These are phyloP conservation scores for Mimachlamys varia DNA, from an alignment of 2,888 invertebrate genomes.

Conservation along the genomic window DNA sequence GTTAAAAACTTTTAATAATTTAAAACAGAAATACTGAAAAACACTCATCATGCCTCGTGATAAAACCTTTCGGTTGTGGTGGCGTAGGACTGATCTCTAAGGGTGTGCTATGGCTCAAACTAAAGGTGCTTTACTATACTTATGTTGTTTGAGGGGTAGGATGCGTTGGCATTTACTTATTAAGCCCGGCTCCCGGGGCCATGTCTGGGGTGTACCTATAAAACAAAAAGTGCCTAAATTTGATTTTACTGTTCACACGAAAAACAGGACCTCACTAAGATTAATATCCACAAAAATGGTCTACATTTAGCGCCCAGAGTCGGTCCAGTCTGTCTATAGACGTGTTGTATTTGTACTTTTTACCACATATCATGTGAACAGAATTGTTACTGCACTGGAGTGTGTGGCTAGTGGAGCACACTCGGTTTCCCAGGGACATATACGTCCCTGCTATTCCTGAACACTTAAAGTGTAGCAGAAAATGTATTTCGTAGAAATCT, in stretches of 20 bases:
- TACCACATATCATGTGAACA: background rate
- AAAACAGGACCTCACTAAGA: background rate
- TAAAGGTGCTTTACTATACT: background rate
- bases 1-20: background rate
- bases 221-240: conserved; percentile 22
- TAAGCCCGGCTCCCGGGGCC: background rate
- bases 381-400: background rate
- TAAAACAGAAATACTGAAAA: background rate
- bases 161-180: background rate
- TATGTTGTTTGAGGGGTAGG: background rate
- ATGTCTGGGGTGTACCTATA: background rate
- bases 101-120: conserved; percentile 12
- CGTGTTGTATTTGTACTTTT: background rate
- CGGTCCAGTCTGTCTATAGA: background rate
- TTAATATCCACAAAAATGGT: background rate
- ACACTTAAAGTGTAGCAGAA: background rate
- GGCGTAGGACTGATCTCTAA: background rate
- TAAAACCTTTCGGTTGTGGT: too few species aligned
- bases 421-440: too few species aligned
- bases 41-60: too few species aligned
- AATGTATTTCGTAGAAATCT: background rate
- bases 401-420: background rate
- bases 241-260: background rate
- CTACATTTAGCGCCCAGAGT: background rate
- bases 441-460: background rate